Evolutionary conservation across 2,113 vertebrate genomes (phyloP), one percentile per base, ranked within the genome.

Genomic region (Aplodontia rufa): DNA sequence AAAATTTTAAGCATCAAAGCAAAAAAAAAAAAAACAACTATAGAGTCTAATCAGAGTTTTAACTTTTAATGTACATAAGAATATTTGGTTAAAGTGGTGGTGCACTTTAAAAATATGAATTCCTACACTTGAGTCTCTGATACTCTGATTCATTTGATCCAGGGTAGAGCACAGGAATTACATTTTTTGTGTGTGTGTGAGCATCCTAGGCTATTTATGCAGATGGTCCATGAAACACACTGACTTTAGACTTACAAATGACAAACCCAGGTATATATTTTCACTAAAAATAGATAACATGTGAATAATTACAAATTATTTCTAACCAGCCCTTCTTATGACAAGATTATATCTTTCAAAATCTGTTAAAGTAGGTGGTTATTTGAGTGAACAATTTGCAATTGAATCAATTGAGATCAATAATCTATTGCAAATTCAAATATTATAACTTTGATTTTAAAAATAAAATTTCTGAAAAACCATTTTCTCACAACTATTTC

Each of bases 231-330:
- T 45, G 10, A 69, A 66, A 7, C 80, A 93, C 2, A 42, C 78
- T 20, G 1, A 66, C 45, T 40, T 12, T 64, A 74, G 42, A 68
- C 37, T 93, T 79, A 35, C n/a, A 71, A 9, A 42, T 19, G 0
- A 82, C 0, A 6, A 62, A 19, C 42, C n/a, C 47, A 69, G 51
- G 81, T 92, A 97, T 96, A 96, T 96, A 93, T 55, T 95, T 93
- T 97, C 88, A 93, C 86, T 93, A 97, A 97, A 98, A 97, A 96
- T 97, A 96, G 79, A 86, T 90, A 87, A 94, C 87, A 2, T 49
- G 20, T 97, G 94, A 98, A 69, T 97, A 98, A 98, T 97, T 12
- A 96, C 58, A 85, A 97, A 96, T 95, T 95, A 96, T 96, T 94
- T 96, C 74, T 92, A 97, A 95, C 93, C 96, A 96, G 93, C 93